phyloP scores from a whole-genome alignment of 2,797 vertebrate genomes.

The Cyclopterus lumpus region DNA sequence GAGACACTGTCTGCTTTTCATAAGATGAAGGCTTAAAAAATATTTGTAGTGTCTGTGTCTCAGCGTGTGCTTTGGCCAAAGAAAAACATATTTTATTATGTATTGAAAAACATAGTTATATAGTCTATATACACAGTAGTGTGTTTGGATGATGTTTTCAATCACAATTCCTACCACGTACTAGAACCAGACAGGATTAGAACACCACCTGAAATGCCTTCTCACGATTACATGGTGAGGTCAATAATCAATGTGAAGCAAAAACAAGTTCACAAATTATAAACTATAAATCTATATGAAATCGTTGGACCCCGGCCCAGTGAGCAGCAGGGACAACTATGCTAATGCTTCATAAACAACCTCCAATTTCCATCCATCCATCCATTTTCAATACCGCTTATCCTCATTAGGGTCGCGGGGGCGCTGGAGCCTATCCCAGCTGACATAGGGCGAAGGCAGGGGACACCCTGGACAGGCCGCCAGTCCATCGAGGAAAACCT shows the following conservation, averaged over 20 bases:
- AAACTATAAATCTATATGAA: constrained; percentile 9
- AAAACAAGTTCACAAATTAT: neutral
- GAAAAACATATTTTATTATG: constrained; percentile 7
- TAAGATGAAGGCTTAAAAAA: constrained; percentile 20
- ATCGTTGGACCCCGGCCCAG: neutral
- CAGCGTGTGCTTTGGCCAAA: neutral
- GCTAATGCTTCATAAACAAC: neutral
- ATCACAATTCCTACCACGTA: constrained; percentile 20
- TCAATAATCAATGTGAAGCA: constrained; percentile 26
- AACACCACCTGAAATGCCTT: constrained; percentile 16
- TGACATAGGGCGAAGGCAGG: no score
- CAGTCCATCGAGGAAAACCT: no score
- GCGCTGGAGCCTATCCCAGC: no score
- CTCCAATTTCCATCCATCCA: no score
- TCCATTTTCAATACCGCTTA: no score
- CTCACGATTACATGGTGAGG: constrained; percentile 18
- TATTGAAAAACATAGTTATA: constrained; percentile 1
- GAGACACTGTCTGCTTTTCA: constrained; percentile 22
- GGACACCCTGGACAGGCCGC: no score
- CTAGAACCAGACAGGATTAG: constrained; percentile 9
- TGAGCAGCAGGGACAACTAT: neutral
- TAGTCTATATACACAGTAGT: neutral
- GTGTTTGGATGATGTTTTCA: neutral
- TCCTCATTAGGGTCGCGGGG: no score
- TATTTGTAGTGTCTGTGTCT: constrained; percentile 18